Evolutionary conservation across 2,888 invertebrate species (phyloP), one percentile per base, ranked within the genome.

Genomic region (Calameuta pallipes): DNA sequence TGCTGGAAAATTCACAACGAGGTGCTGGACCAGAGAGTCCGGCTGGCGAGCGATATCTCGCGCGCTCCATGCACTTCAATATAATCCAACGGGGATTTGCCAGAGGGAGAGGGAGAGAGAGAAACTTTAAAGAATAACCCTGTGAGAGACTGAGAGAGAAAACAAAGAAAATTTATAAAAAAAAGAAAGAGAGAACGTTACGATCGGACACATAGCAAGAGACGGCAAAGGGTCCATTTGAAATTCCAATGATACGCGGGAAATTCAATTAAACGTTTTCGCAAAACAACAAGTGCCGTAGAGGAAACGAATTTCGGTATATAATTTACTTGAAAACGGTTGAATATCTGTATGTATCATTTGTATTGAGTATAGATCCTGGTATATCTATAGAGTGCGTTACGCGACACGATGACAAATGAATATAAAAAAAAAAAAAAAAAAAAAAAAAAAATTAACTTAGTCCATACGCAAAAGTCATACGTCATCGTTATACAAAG

Each of bases 221-320:
- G 23, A 56, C 23, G 56, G 23, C 56, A 56, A 56, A 56, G 23
- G 23, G 23, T 56, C 56, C 56, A 90, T 90, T 90, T 90, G 89
- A 90, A 90, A 90, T 90, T 89, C 89, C 88, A 90, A 90, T 89
- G 88, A 88, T 85, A 88, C 87, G 83, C 86, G 85, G 83, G 83
- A 87, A 86, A 89, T 89, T 88, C 87, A 88, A 89, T 89, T 89
- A 88, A 88, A 82, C 82, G 56, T 56, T 56, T 9, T 56, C 2
- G 9, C 15, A 56, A 56, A 56, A 56, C 23, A 56, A 56, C 56
- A 9, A 56, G 23, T 56, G 23, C 56, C 56, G 23, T 9, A 23
- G 23, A 23, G 56, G 23, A 56, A 56, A 56, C 56, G 56, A 56
- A 56, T 56, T 56, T 23, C 9, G 23, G 9, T 56, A 56, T 56